Evolutionary conservation across 2,888 invertebrate genomes (phyloP), one percentile per base, ranked within the genome.

Genomic region (Halictus quadricinctus): DNA sequence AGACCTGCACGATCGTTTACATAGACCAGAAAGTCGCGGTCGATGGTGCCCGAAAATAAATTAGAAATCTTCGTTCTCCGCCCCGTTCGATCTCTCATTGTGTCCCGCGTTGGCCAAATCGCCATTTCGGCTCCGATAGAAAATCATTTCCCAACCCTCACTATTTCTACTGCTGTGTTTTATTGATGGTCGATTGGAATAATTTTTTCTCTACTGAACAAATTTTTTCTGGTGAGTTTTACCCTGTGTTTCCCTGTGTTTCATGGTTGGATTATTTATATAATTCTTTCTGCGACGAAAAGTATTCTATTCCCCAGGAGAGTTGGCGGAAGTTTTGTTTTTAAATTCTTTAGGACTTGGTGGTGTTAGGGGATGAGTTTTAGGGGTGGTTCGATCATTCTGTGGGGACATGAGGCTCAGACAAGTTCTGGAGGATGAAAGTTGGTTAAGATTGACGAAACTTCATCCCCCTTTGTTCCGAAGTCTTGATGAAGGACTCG

Each of bases 31-130:
- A 29, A 36, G 36, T 18, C 36, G 66, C 66, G 66, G 66, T 66
- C 46, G 21, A 18, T 10, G 21, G 8, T 54, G 1, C 21, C 54
- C 21, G 54, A 54, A 76, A 66, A 48, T 29, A 21, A 48, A 76
- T 76, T 76, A 66, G 76, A 76, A 76, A 76, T 48, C 76, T 54
- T 54, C 21, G 54, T 18, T 46, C 29, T 18, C 12, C 25, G 8
- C 76, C 10, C 36, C 36, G 76, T 41, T 13, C 64, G 64, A 66
- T 66, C 6, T 46, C 75, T 18, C 29, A n/a, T 54, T 10, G 54
- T 54, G 21, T 21, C 21, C 21, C 8, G 54, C 21, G 21, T 21
- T 21, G 21, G 54, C 8, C 21, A 54, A 54, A 21, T 54, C 21
- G 21, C 54, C 21, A n/a, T 54, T n/a, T 54, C 21, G 8, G 8